A percentile compares a stretch with the other conserved stretches of the same genome.
These are phyloP conservation scores for Hippocampus abdominalis DNA, from an alignment of 2,113 vertebrate genomes.

Conservation along the genomic window DNA sequence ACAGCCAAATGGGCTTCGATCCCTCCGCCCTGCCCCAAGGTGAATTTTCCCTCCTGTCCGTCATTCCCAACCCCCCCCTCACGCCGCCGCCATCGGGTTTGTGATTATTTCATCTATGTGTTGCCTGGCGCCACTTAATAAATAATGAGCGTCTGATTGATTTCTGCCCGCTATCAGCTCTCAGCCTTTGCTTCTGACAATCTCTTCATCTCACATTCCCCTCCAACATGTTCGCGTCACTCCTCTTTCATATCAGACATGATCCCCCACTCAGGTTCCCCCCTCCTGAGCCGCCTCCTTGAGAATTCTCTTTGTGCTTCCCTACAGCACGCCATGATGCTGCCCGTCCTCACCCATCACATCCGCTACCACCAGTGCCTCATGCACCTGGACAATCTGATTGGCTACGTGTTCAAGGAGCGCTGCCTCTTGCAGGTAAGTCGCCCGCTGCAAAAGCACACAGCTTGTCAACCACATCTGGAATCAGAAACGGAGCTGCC, in stretches of 20 bases:
- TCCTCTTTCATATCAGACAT: slow-evolving; percentile 22
- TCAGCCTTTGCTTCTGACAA: slow-evolving; percentile 24
- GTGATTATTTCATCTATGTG: slow-evolving; percentile 70
- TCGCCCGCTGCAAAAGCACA: background rate
- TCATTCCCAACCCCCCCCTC: slow-evolving; percentile 23
- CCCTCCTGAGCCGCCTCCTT: background rate
- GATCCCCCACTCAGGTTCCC: slow-evolving; percentile 18
- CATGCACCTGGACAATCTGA: slow-evolving; percentile 93
- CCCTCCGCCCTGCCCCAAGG: slow-evolving; percentile 47
- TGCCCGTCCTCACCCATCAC: slow-evolving; percentile 97
- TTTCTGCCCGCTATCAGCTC: slow-evolving; percentile 48
- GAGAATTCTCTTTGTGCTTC: slow-evolving; percentile 25
- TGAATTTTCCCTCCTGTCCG: slow-evolving; percentile 44
- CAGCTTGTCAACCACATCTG: background rate
- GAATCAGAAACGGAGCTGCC: background rate
- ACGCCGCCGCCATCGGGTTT: slow-evolving; percentile 48
- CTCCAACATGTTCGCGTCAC: slow-evolving; percentile 21
- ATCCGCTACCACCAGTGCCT: slow-evolving; percentile 99
- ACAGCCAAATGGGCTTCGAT: slow-evolving; percentile 52
- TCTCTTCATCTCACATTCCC: slow-evolving; percentile 44
- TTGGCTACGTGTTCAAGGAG: slow-evolving; percentile 93
- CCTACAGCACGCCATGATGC: slow-evolving; percentile 95
- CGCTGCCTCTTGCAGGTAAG: slow-evolving; percentile 95
- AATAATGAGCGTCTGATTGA: slow-evolving; percentile 73
- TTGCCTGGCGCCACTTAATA: slow-evolving; percentile 68